These are phyloP conservation scores for Micoletzkya japonica DNA, from an alignment of 2,888 invertebrate species.

Conservation along the genomic window DNA sequence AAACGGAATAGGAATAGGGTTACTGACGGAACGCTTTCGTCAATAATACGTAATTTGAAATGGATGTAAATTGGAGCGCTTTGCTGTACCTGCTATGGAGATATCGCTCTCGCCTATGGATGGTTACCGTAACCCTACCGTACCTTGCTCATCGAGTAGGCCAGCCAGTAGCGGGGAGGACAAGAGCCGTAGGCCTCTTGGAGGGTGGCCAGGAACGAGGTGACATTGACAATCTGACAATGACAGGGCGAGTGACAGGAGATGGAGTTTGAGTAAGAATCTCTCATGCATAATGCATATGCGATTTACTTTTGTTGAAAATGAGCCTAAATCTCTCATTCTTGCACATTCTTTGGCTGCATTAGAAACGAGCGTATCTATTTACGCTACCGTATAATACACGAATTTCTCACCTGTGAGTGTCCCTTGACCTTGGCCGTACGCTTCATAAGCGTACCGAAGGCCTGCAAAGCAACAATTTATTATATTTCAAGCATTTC, in stretches of 20 bases:
- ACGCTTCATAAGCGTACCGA: slow-evolving; percentile 12
- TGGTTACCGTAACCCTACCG: too few species aligned
- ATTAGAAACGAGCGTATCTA: too few species aligned
- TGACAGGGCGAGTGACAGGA: too few species aligned
- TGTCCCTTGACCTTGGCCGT: not conserved
- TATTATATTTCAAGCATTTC: too few species aligned
- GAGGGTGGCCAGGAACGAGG: too few species aligned
- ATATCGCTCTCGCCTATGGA: not conserved
- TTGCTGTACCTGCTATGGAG: not conserved
- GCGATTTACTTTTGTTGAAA: not conserved
- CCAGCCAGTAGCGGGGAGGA: not conserved
- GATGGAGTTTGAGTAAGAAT: not conserved
- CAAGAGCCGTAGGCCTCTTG: too few species aligned
- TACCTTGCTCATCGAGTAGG: slow-evolving; percentile 20
- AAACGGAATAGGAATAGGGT: not conserved
- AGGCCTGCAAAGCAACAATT: not conserved
- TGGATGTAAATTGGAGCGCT: not conserved
- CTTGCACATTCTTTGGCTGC: not conserved
- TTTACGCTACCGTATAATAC: too few species aligned
- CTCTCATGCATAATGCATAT: not conserved
- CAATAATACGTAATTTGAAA: not conserved
- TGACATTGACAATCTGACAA: too few species aligned
- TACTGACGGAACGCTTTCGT: not conserved
- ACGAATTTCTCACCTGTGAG: slow-evolving; percentile 2
- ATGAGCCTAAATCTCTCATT: not conserved